Conservation (phyloP, 1,140 invertebrate species). For the Drosophila watanabei region DNA sequence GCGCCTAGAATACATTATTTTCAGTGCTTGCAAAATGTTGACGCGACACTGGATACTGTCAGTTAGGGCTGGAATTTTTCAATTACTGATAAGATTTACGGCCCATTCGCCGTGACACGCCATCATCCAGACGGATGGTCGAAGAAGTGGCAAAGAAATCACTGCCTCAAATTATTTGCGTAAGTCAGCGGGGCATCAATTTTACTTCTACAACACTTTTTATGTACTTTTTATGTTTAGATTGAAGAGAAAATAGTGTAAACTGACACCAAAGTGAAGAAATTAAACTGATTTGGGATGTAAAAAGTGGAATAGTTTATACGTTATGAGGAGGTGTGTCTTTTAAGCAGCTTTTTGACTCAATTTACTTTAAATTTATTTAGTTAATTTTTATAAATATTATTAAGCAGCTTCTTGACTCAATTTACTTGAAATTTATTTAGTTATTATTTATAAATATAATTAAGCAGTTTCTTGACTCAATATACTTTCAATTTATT, state of each 20-base stretch:
- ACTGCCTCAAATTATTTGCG: slow-evolving; percentile 3
- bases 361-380: neutral
- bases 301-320: neutral
- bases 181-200: neutral
- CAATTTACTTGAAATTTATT: neutral
- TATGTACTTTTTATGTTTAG: neutral
- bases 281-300: neutral
- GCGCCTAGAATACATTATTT: slow-evolving; percentile 75
- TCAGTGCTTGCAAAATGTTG: slow-evolving; percentile 62
- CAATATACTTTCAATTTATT: neutral
- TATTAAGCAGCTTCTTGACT: neutral
- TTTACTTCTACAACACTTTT: slow-evolving; percentile 4
- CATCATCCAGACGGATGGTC: slow-evolving; percentile 10
- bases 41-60: slow-evolving; percentile 57
- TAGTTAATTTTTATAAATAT: no score
- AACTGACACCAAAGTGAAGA: neutral
- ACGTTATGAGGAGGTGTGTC: neutral
- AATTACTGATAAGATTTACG: slow-evolving; percentile 63
- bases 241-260: slow-evolving; percentile 3
- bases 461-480: neutral
- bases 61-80: slow-evolving; percentile 70
- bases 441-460: no score
- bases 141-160: slow-evolving; percentile 27
- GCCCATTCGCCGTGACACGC: slow-evolving; percentile 46
- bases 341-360: neutral